Conservation (phyloP, 2,888 invertebrate genomes). For the Epinotia brunnichana region DNA sequence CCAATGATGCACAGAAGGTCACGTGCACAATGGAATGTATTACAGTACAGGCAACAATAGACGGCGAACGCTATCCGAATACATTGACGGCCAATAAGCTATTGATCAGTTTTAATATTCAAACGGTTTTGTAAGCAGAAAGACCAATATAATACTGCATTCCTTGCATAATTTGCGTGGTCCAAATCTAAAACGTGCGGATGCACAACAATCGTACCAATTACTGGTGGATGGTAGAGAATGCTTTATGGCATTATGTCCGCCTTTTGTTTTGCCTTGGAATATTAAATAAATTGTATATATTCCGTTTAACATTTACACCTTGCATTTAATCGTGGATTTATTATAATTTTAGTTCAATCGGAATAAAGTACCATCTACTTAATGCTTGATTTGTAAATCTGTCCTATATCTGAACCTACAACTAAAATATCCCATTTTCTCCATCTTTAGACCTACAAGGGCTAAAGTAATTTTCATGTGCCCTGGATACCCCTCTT, state of each 20-base stretch:
- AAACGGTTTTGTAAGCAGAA: constrained; percentile 34
- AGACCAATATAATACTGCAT: constrained; percentile 28
- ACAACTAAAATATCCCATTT: too few species aligned
- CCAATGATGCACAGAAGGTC: constrained; percentile 66
- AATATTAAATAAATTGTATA: too few species aligned
- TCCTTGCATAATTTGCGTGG: constrained; percentile 23
- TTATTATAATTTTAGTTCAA: background rate
- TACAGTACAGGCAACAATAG: constrained; percentile 64
- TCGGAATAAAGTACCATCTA: background rate
- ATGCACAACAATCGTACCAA: background rate
- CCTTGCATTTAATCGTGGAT: too few species aligned
- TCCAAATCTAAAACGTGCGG: constrained; percentile 5
- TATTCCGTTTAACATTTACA: too few species aligned
- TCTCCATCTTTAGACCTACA: too few species aligned
- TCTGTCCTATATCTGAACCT: too few species aligned
- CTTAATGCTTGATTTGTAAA: too few species aligned
- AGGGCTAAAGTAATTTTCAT: too few species aligned
- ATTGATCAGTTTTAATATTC: constrained; percentile 49
- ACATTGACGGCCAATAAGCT: constrained; percentile 49
- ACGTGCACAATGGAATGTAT: constrained; percentile 72
- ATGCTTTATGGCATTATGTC: background rate
- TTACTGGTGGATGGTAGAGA: too few species aligned
- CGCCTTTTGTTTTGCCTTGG: background rate
- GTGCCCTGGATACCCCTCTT: too few species aligned
- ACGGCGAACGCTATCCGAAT: constrained; percentile 64